A percentile compares a stretch with the other conserved stretches of the same genome.
Evolutionary conservation across 2,113 vertebrate genomes (phyloP).

Genomic region (Sialia sialis): DNA sequence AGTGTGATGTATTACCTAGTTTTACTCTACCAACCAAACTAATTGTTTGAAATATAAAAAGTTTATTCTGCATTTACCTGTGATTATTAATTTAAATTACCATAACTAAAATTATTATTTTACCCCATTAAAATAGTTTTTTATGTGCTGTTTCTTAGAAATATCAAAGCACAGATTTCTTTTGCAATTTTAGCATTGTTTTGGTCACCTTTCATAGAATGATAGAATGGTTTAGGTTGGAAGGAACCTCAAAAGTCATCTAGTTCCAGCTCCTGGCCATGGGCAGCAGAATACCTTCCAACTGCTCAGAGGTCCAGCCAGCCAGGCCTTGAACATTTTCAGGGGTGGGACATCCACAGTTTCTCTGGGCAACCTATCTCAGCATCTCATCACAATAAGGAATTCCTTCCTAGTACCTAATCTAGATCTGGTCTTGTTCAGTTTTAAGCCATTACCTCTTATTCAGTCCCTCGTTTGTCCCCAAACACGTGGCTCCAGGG

Average conservation of each 20-base stretch:
- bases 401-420: background rate
- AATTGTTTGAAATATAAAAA: background rate
- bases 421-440: background rate
- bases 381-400: background rate
- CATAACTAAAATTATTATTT: background rate
- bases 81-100: background rate
- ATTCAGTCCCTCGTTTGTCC: background rate
- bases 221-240: background rate
- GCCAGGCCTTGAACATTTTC: background rate
- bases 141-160: background rate
- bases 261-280: accelerated
- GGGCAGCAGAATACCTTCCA: background rate
- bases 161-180: background rate
- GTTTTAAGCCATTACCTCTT: background rate
- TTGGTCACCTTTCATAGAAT: background rate
- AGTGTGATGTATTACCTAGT: background rate
- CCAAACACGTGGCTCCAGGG: accelerated
- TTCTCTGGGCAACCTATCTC: background rate
- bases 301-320: background rate
- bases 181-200: background rate
- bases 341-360: background rate
- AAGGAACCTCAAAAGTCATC: background rate
- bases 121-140: background rate
- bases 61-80: background rate
- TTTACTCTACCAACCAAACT: background rate